Conservation (phyloP, 2,797 vertebrate genomes). For the Tadarida brasiliensis region DNA sequence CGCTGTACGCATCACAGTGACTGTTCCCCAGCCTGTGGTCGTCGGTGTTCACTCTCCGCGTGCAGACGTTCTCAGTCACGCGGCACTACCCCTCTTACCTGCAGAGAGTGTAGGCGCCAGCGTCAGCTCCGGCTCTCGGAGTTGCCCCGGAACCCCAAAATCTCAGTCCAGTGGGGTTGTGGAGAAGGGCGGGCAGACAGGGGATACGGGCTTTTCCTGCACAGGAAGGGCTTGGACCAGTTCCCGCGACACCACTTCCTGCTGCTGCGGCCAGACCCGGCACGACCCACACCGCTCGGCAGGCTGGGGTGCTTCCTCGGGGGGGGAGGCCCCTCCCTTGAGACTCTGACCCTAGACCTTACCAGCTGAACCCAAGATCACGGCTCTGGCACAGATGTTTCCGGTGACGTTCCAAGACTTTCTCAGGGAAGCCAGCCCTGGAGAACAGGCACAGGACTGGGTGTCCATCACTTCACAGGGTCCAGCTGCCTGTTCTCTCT, state of each 20-base stretch:
- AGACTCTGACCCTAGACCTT: too few relatives aligned
- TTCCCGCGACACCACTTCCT: background rate
- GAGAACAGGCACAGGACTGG: rapidly evolving
- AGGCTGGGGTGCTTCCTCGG: rapidly evolving
- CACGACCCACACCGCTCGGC: rapidly evolving
- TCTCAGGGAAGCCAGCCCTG: rapidly evolving
- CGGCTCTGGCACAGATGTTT: rapidly evolving
- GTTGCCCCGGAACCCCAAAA: background rate
- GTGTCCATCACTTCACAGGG: too few relatives aligned
- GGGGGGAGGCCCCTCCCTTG: rapidly evolving
- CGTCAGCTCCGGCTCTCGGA: too few relatives aligned
- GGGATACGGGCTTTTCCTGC: rapidly evolving
- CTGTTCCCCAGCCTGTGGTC: too few relatives aligned
- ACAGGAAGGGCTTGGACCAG: background rate
- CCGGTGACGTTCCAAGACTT: too few relatives aligned
- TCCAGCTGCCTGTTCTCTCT: too few relatives aligned
- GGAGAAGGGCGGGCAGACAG: rapidly evolving
- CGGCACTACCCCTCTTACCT: background rate
- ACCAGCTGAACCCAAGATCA: background rate
- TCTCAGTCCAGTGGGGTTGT: rapidly evolving
- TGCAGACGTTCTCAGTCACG: too few relatives aligned
- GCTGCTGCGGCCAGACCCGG: rapidly evolving
- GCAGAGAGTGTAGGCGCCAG: background rate
- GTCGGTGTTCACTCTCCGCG: too few relatives aligned
- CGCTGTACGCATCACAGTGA: too few relatives aligned